Evolutionary conservation across 1,140 invertebrate genomes (phyloP).

Genomic region (Metaphire vulgaris): DNA sequence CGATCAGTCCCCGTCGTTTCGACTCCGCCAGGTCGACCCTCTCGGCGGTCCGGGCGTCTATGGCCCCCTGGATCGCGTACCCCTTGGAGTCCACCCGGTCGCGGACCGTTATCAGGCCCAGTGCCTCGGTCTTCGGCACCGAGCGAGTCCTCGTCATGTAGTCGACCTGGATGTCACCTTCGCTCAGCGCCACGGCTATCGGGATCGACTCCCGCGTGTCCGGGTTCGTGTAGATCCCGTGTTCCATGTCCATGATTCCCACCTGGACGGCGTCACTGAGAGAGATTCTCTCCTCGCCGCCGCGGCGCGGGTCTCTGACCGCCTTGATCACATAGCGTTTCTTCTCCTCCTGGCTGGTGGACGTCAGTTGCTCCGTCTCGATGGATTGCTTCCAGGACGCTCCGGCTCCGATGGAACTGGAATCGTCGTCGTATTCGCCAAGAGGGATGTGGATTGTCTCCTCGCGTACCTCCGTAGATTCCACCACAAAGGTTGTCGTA

Average conservation of each 20-base stretch:
- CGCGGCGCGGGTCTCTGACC: conserved; percentile 12
- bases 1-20: neutral
- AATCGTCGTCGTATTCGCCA: neutral
- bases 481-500: neutral
- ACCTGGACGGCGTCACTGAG: conserved; percentile 18
- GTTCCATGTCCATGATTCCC: conserved; percentile 15
- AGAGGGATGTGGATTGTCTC: neutral
- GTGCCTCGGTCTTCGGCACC: conserved; percentile 19
- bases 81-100: neutral
- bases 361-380: conserved; percentile 15
- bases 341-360: conserved; percentile 7
- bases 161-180: conserved; percentile 18
- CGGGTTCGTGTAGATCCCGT: conserved; percentile 20
- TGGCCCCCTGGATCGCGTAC: conserved; percentile 5
- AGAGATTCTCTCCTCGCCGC: neutral
- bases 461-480: neutral
- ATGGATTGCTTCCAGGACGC: neutral
- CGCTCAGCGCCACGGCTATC: conserved; percentile 21
- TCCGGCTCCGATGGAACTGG: neutral
- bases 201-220: conserved; percentile 11
- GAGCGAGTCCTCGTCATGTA: conserved; percentile 18
- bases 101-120: conserved; percentile 26
- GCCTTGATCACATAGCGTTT: conserved; percentile 14
- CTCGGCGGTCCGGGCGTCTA: conserved; percentile 12
- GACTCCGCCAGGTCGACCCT: neutral